Conservation (phyloP, 2,888 invertebrate genomes). For the Coremacera marginata region DNA sequence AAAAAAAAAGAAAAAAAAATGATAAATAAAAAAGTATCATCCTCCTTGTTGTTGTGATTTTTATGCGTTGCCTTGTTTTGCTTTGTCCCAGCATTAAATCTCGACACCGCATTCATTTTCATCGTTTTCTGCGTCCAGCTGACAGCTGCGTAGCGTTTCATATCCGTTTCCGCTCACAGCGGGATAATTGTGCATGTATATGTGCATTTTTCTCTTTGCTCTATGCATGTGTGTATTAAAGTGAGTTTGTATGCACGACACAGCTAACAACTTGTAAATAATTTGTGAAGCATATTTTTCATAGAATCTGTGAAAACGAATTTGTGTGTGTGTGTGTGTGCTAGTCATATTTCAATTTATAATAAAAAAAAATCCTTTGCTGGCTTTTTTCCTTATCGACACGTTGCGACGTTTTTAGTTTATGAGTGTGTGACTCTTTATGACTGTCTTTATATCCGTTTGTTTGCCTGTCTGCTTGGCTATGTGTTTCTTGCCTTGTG, state of each 20-base stretch:
- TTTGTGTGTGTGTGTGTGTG: background rate
- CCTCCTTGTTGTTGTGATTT: background rate
- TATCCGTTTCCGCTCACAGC: slow-evolving; percentile 26
- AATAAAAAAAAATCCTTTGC: slow-evolving; percentile 7
- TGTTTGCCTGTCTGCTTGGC: background rate
- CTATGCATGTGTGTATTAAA: background rate
- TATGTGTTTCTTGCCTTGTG: background rate
- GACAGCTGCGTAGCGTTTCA: background rate
- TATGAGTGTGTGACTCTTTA: background rate
- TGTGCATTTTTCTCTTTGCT: background rate
- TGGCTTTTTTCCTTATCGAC: slow-evolving; percentile 12
- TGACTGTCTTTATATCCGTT: slow-evolving; percentile 4
- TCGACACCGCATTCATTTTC: slow-evolving; percentile 23
- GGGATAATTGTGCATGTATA: background rate
- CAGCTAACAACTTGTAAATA: slow-evolving; percentile 22
- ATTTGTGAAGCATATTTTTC: slow-evolving; percentile 14
- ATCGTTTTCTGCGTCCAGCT: slow-evolving; percentile 44
- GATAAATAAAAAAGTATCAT: too few species aligned
- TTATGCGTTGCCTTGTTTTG: background rate
- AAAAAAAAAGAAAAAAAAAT: background rate
- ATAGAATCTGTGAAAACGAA: background rate
- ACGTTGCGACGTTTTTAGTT: background rate
- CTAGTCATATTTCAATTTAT: background rate
- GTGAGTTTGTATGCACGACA: background rate
- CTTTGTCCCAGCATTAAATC: slow-evolving; percentile 17